Percentiles rank a stretch among this genome's conserved stretches.
phyloP scores from a whole-genome alignment of 2,797 vertebrate genomes.

The Molossus molossus region DNA sequence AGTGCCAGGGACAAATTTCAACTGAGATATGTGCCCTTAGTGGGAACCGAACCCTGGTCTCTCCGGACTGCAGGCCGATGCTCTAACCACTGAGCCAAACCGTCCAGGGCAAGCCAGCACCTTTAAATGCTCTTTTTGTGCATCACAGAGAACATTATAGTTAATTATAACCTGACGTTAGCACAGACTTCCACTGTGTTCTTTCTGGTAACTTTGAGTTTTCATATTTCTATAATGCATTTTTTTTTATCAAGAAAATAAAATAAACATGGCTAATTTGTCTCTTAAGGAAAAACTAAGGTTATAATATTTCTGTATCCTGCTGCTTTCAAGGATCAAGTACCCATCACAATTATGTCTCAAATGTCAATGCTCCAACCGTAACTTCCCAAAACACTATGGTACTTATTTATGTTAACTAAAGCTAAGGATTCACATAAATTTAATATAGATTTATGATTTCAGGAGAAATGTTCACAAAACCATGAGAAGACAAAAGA shows the following conservation, averaged over 20 bases:
- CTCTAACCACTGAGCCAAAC: too few relatives aligned
- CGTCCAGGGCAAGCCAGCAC: not conserved
- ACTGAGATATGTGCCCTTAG: too few relatives aligned
- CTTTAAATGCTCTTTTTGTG: not conserved
- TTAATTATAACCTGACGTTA: not conserved
- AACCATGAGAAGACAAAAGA: conserved; percentile 84
- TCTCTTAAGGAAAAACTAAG: not conserved
- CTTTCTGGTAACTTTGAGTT: not conserved
- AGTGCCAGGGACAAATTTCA: too few relatives aligned
- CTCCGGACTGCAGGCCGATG: too few relatives aligned
- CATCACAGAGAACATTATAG: not conserved
- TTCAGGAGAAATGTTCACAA: conserved; percentile 73
- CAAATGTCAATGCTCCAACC: not conserved
- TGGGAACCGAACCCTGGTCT: too few relatives aligned
- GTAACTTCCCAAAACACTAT: conserved; percentile 78
- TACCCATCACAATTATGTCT: not conserved
- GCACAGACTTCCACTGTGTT: not conserved
- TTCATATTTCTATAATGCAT: not conserved
- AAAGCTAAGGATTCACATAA: conserved; percentile 83
- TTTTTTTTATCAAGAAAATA: not conserved
- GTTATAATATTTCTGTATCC: conserved; percentile 70
- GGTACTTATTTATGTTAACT: conserved; percentile 83
- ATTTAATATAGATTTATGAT: conserved; percentile 76
- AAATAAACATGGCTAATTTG: not conserved
- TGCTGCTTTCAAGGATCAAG: conserved; percentile 77